A percentile compares a stretch with the other conserved stretches of the same genome.
Evolutionary conservation across 35 echinoderm and acorn worm species (phyloP).

Genomic region (Strongylocentrotus purpuratus): DNA sequence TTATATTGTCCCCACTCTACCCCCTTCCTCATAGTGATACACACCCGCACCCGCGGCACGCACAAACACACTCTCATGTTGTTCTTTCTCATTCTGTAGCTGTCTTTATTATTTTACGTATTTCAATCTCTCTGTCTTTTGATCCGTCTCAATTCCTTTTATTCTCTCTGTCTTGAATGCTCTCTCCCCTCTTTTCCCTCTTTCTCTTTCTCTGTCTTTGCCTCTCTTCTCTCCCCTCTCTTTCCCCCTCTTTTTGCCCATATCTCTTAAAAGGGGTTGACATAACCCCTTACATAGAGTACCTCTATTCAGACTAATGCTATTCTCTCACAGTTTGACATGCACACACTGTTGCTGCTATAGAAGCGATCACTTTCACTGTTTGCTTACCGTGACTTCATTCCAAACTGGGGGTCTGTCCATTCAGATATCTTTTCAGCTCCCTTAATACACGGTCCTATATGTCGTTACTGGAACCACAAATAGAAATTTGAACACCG

Average conservation of each 20-base stretch:
- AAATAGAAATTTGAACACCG: no score
- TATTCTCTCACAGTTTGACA: neutral
- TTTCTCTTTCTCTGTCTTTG: neutral
- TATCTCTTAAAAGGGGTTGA: neutral
- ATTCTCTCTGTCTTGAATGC: no score
- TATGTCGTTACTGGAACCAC: no score
- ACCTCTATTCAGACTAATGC: neutral
- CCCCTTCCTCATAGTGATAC: no score
- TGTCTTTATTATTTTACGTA: no score
- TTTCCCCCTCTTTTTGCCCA: neutral
- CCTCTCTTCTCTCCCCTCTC: neutral
- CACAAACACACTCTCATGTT: no score
- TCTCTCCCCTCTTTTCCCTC: neutral
- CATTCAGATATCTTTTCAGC: neutral
- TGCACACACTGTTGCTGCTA: neutral
- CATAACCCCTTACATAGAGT: neutral
- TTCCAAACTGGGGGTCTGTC: neutral
- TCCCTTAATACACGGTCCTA: no score
- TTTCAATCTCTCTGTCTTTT: no score
- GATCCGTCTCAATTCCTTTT: no score
- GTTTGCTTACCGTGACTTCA: neutral
- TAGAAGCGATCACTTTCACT: neutral
- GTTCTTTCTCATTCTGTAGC: no score
- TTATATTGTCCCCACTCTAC: neutral
- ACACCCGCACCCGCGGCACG: no score